Evolutionary conservation across 1,140 invertebrate genomes (phyloP), one percentile per base, ranked within the genome.

Genomic region (Drosophila aff.): DNA sequence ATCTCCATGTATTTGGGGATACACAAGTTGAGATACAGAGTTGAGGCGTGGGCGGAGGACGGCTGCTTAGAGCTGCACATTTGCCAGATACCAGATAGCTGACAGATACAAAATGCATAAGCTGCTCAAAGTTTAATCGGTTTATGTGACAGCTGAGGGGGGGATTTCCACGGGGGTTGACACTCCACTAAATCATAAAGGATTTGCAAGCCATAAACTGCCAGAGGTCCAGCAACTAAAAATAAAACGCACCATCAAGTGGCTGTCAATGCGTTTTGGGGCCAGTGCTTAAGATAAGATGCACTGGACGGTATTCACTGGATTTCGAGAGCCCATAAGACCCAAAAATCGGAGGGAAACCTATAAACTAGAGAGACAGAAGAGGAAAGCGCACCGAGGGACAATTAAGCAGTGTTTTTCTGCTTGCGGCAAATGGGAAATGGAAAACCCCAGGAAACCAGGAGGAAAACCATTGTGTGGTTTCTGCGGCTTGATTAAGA

Each of bases 41-140:
- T 18, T 11, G 1, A 11, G 31, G 49, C 6, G n/a, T 31, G 28
- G 28, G 28, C 21, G 36, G 18, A 47, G 61, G 55, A 40, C 10
- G 38, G 47, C 74, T 77, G 83, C 79, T 82, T 82, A 82, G 75
- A 43, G 75, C 79, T 72, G 82, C 82, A 86, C 66, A 89, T 87
- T 87, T 76, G 73, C 47, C 59, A 76, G 83, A 86, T 89, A 89
- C 81, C 60, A 74, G 83, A 86, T 86, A 79, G 68, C 75, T 68
- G 58, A 81, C 66, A 73, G 64, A 82, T 79, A 73, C 64, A 69
- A 78, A 89, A 83, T 83, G 77, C 84, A 84, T 84, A 90, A 87
- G 84, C 85, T 89, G 81, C 77, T 90, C 77, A 84, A 84, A 87
- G 77, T 87, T 87, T 87, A 89, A 89, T 84, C 84, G 84, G 81